Evolutionary conservation across 2,888 invertebrate species (phyloP).

Genomic region (Invenusta paracnida): DNA sequence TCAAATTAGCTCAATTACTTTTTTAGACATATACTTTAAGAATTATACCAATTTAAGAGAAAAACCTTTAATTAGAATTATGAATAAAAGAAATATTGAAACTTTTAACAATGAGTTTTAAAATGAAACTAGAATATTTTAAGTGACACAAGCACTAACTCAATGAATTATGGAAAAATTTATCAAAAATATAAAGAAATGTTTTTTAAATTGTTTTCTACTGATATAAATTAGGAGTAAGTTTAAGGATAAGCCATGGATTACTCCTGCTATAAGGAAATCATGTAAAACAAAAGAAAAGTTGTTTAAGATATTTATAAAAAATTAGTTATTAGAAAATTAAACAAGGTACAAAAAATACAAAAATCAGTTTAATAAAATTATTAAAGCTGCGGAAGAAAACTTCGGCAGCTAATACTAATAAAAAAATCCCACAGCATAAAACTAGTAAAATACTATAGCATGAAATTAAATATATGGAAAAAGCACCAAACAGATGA

Average conservation of each 20-base stretch:
- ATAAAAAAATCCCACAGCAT: too few species aligned
- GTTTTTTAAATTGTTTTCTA: neutral
- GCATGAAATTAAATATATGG: too few species aligned
- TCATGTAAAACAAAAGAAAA: neutral
- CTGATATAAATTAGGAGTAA: neutral
- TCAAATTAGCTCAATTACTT: too few species aligned
- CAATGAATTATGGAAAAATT: neutral
- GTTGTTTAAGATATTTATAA: neutral
- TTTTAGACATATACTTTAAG: too few species aligned
- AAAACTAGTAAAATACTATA: too few species aligned
- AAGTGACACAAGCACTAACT: neutral
- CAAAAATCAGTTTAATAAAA: neutral
- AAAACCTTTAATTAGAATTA: neutral
- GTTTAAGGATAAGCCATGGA: neutral
- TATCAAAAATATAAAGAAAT: neutral
- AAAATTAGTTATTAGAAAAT: neutral
- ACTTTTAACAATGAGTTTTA: too few species aligned
- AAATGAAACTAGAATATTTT: neutral
- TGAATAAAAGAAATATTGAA: neutral
- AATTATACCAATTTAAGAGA: neutral
- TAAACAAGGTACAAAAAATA: neutral
- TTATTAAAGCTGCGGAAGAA: too few species aligned
- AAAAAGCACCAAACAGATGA: too few species aligned
- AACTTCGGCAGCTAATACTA: too few species aligned
- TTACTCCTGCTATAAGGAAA: neutral